These are phyloP conservation scores for Acanthiza pusilla DNA, from an alignment of 2,797 vertebrate species.

Conservation along the genomic window DNA sequence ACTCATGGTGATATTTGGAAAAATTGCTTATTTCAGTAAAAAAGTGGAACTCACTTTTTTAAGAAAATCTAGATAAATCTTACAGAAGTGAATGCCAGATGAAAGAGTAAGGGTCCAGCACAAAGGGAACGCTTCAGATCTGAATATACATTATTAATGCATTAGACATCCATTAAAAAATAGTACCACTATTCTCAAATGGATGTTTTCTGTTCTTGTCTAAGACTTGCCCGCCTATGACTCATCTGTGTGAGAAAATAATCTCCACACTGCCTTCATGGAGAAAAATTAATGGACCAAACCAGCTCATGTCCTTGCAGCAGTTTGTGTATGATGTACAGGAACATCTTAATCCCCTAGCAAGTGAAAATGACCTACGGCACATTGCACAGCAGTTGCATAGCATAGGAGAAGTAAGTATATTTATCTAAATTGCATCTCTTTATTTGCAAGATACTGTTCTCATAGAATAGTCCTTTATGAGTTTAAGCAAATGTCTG, in stretches of 20 bases:
- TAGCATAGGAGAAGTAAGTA: constrained; percentile 90
- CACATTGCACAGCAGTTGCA: constrained; percentile 88
- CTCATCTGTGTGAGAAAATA: constrained; percentile 88
- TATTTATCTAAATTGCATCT: neutral
- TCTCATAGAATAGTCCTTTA: neutral
- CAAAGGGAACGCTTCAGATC: neutral
- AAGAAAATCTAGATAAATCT: neutral
- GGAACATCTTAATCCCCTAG: constrained; percentile 94
- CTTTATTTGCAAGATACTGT: neutral
- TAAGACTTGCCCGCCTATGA: constrained; percentile 88
- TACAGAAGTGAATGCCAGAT: neutral
- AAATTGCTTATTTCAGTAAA: neutral
- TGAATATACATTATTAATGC: neutral
- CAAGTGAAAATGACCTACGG: constrained; percentile 88
- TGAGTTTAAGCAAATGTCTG: neutral
- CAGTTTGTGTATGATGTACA: constrained; percentile 93
- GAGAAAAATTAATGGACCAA: constrained; percentile 93
- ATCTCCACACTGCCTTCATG: constrained; percentile 87
- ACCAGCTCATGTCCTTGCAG: constrained; percentile 94
- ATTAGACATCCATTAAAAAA: neutral
- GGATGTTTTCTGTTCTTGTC: neutral
- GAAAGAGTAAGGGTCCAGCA: neutral
- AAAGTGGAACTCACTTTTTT: neutral
- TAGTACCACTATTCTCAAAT: neutral
- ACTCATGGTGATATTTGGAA: neutral